Base-by-base conservation (phyloP, 2,888 invertebrate species). In the Nasonia oneida region DNA sequence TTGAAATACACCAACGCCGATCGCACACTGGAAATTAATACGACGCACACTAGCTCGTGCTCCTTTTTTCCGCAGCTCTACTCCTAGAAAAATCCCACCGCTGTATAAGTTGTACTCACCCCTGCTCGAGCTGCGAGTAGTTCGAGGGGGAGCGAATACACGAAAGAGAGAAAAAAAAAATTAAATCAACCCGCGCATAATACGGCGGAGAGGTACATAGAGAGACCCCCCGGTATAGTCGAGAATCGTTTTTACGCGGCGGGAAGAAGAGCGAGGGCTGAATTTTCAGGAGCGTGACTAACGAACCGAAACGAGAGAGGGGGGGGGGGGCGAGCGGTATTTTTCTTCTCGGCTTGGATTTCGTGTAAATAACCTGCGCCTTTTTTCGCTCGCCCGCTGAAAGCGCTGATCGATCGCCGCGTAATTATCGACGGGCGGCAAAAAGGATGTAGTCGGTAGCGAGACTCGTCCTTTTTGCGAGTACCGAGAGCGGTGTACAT, bases 281-380 rank as follows among this genome's bases (percentile, higher is more conserved):
- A 78, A 67, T 78, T 78, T 78, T 57, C 42, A 76, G 76, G 47
- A 67, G 78, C 78, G 78, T 50, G 23, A 78, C 78, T 78, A 78
- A 78, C 78, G 67, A 78, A 78, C 78, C 78, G 78, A 78, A 47
- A 78, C 67, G 33, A 42, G 23, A 37, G 57, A 39, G 23, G 18
- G 23, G 73, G 50, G 5, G 15, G 53, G 47, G 29, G 29, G 29
- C 29, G 29, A 3, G 14, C 23, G 29, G 18, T 42, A 64, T 78
- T 78, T 82, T 50, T 81, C 74, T 50, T 61, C 37, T 23, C 29
- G 23, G 33, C 33, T 39, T 70, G 64, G 33, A 47, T 39, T 76
- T 78, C 67, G 47, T 47, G 67, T 78, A 78, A 53, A 53, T 39
- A 81, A 75, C 64, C 47, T 15, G 74, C 37, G 64, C 73, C 47